phyloP scores from a whole-genome alignment of 2,888 invertebrate species.

The Phragmatobia fuliginosa region DNA sequence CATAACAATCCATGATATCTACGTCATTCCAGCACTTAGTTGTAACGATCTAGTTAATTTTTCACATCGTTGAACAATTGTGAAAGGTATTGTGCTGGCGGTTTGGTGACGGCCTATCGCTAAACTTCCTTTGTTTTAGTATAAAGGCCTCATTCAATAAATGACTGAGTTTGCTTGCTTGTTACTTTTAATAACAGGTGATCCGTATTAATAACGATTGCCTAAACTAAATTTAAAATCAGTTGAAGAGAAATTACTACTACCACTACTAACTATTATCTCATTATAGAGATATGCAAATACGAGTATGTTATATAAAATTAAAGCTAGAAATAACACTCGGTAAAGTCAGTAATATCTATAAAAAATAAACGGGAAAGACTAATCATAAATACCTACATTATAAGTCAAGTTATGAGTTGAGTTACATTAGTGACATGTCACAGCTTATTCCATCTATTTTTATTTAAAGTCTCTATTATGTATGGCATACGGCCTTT shows the following conservation, averaged over 20 bases:
- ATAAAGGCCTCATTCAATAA: constrained; percentile 31
- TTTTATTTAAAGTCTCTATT: neutral
- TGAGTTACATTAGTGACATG: neutral
- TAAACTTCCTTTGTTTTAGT: constrained; percentile 42
- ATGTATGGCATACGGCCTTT: neutral
- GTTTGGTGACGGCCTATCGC: constrained; percentile 28
- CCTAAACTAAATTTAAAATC: neutral
- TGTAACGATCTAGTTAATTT: constrained; percentile 47
- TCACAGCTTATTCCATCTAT: neutral
- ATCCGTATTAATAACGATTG: neutral
- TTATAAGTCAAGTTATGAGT: neutral
- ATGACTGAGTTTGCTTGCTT: constrained; percentile 33
- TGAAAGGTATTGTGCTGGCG: constrained; percentile 39
- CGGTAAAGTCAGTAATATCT: neutral
- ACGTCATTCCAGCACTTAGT: constrained; percentile 36
- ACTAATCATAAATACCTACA: neutral
- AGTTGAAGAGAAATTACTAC: neutral
- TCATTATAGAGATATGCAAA: too few relatives aligned
- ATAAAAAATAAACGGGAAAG: neutral
- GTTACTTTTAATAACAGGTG: constrained; percentile 36
- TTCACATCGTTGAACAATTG: constrained; percentile 46
- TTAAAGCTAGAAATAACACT: too few relatives aligned
- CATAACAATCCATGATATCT: constrained; percentile 24
- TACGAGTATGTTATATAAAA: too few relatives aligned
- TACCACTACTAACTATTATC: too few relatives aligned